These are phyloP conservation scores for Nibea coibor DNA, from an alignment of 2,113 vertebrate species.

Conservation along the genomic window DNA sequence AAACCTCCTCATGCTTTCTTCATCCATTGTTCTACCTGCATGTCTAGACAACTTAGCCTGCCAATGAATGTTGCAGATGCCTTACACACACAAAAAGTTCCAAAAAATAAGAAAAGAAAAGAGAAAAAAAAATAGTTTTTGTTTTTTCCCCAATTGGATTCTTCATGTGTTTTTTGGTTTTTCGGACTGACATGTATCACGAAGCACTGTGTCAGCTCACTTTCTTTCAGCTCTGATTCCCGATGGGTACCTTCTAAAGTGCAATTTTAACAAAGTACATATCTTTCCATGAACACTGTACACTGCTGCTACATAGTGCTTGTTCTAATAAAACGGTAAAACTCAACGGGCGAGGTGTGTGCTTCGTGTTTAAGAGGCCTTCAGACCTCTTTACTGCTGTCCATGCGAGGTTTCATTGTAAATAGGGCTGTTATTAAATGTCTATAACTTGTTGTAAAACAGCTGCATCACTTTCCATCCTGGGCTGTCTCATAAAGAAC, in stretches of 20 bases:
- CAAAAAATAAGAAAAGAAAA: conserved; percentile 56
- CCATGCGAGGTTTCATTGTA: neutral
- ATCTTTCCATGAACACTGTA: conserved; percentile 89
- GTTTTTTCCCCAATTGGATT: conserved; percentile 63
- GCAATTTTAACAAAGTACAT: conserved; percentile 91
- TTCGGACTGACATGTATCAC: conserved; percentile 79
- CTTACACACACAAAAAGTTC: conserved; percentile 76
- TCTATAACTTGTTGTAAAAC: neutral
- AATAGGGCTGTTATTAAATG: neutral
- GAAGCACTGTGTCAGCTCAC: conserved; percentile 83
- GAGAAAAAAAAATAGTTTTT: conserved; percentile 32
- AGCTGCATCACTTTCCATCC: no score
- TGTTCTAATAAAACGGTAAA: conserved; percentile 91
- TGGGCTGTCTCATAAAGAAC: no score
- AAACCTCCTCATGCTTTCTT: conserved; percentile 64
- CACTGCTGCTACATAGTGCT: conserved; percentile 93
- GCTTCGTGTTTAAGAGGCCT: conserved; percentile 15
- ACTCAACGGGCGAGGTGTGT: conserved; percentile 37
- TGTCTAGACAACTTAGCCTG: conserved; percentile 89
- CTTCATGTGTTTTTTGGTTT: conserved; percentile 10
- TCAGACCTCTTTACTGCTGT: neutral
- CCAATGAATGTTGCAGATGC: conserved; percentile 92
- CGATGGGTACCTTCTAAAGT: conserved; percentile 89
- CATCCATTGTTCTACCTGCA: conserved; percentile 84
- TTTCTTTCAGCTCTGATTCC: conserved; percentile 84